Percentiles rank a stretch among this genome's conserved stretches.
Evolutionary conservation across 1,140 invertebrate genomes (phyloP).

Genomic region (Lutraria rhynchaena): DNA sequence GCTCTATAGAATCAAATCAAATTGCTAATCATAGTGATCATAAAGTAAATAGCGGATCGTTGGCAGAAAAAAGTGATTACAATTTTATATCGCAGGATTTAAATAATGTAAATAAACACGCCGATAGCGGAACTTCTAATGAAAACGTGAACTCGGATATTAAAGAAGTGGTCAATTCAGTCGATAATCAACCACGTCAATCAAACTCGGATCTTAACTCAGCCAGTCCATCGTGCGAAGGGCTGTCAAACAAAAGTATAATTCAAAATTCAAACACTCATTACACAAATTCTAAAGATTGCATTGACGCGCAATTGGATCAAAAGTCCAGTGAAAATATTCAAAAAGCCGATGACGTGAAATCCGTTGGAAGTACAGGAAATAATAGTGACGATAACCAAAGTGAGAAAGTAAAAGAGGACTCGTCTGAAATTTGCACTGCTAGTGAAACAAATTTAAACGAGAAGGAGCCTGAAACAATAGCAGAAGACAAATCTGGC

Average conservation of each 20-base stretch:
- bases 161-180: conserved; percentile 8
- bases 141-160: conserved; percentile 24
- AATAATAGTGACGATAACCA: neutral
- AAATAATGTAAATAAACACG: conserved; percentile 32
- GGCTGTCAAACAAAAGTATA: too few relatives aligned
- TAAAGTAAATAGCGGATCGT: conserved; percentile 8
- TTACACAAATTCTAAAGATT: neutral
- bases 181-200: neutral
- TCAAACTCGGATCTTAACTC: neutral
- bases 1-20: conserved; percentile 3
- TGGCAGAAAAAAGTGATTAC: conserved; percentile 2
- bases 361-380: neutral
- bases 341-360: neutral
- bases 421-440: neutral
- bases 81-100: conserved; percentile 28
- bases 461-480: neutral
- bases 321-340: neutral
- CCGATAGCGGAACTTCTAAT: conserved; percentile 14
- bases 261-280: neutral
- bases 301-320: neutral
- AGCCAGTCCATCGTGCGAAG: too few relatives aligned
- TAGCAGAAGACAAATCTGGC: neutral
- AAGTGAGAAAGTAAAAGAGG: neutral
- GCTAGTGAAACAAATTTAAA: conserved; percentile 7
- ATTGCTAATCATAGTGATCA: conserved; percentile 5